Evolutionary conservation across 2,888 invertebrate genomes (phyloP), one percentile per base, ranked within the genome.

Genomic region (Dorcus hopei): DNA sequence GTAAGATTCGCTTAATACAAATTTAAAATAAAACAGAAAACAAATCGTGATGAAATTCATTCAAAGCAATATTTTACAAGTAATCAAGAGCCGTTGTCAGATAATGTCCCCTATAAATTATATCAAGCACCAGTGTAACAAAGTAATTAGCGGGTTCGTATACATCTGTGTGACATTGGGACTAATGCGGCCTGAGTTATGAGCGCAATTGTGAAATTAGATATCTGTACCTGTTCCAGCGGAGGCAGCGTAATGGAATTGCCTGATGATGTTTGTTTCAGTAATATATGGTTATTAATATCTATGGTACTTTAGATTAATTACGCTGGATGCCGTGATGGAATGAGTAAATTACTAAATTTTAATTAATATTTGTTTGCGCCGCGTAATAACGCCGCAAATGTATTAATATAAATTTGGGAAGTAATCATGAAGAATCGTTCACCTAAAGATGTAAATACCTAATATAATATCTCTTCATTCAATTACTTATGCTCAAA

Each of bases 201-300:
- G 75, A 72, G 73, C 72, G 74, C 77, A 77, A 77, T 76, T 76
- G 74, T 70, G 76, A 74, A 76, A 77, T 77, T 76, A 76, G 73
- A 75, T 74, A 74, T 74, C 65, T 69, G 62, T 68, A 68, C 70
- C 69, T 69, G 68, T 64, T 63, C 65, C 38, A 19, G 14, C 33
- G 38, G 38, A 49, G 19, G 38, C 49, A 26, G 26, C 49, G 33
- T 33, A 49, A 49, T 38, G 49, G 45, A 45, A 75, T 75, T 75
- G 74, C 70, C 70, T 71, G 70, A 69, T 74, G 74, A 72, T 73
- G 72, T 75, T 75, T 75, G 72, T 70, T 69, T 67, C 69, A 63
- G 71, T 74, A 76, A 76, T 75, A 76, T 77, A 76, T 76, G 76
- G 75, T 73, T 75, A 76, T 77, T 76, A 75, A 75, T 76, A 75